A percentile compares a stretch with the other conserved stretches of the same genome.
Evolutionary conservation across 2,113 vertebrate species (phyloP).

Genomic region (Tragelaphus imberbis): DNA sequence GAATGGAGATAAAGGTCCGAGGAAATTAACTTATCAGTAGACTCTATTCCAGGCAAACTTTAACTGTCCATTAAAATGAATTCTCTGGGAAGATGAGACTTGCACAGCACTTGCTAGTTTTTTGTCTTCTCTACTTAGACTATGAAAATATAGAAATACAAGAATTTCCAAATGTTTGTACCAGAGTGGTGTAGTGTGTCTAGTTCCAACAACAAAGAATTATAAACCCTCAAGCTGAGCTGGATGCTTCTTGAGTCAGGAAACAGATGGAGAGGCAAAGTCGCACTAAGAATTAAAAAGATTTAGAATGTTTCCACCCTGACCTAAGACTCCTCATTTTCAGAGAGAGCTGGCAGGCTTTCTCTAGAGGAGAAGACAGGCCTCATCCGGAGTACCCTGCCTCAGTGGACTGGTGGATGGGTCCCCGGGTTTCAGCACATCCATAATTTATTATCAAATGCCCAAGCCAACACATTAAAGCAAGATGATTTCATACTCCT

Average conservation of each 20-base stretch:
- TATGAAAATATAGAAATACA: not conserved
- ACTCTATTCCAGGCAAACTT: not conserved
- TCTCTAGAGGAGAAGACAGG: not conserved
- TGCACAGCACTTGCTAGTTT: not conserved
- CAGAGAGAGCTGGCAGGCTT: not conserved
- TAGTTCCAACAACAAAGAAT: slow-evolving; percentile 34
- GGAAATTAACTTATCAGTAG: slow-evolving; percentile 9
- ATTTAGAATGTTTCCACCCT: not conserved
- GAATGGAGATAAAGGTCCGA: not conserved
- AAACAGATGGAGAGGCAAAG: not conserved
- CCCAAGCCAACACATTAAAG: slow-evolving; percentile 44
- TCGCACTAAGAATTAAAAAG: not conserved
- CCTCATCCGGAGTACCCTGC: not conserved
- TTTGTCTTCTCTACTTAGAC: not conserved
- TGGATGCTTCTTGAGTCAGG: not conserved
- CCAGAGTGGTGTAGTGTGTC: not conserved
- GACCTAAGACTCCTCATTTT: not conserved
- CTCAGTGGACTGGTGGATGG: not conserved
- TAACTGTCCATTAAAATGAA: not conserved
- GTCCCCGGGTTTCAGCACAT: not conserved
- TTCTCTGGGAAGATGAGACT: not conserved
- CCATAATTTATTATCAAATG: slow-evolving; percentile 53
- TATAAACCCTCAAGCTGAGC: not conserved
- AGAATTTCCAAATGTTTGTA: not conserved
- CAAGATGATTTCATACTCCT: slow-evolving; percentile 18